Base-by-base conservation (phyloP, 1,140 invertebrate genomes). In the Rhopalosiphum padi region DNA sequence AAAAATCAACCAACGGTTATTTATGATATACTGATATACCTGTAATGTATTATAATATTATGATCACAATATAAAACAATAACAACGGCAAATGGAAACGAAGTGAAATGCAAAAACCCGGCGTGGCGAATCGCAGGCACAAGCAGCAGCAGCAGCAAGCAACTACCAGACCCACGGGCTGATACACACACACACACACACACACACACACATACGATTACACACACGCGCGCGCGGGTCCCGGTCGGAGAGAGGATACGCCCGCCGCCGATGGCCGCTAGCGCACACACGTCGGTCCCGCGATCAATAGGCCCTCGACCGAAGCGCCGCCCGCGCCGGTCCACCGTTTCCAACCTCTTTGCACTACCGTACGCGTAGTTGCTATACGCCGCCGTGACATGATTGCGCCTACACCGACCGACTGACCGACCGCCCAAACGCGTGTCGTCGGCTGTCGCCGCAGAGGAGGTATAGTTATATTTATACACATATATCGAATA, bases 281-380 rank as follows among this genome's bases (percentile, higher is more conserved):
- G 18, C 68, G 68, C 68, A 91, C 60, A 23, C 90, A 83, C 91
- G 77, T 55, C 77, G 53, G 88, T 41, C 23, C 51, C 53, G 53
- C 91, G 91, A 93, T 93, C 91, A 85, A 93, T 93, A 93, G 77
- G 48, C 35, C 48, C 60, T n/a, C 91, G 91, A 93, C 91, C 91
- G 91, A 18, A 55, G 91, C 91, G 91, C 91, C 77, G 6, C 48
- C 23, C 82, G 77, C 23, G 82, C 43, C 68, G 46, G 68, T 77
- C 90, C 35, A 8, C n/a, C n/a, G 68, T 93, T 86, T 93, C 91
- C 82, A 85, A 93, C 48, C 91, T 93, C 91, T 83, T 93, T 93
- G 60, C 60, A 77, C 18, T 35, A 35, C 43, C 41, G 37, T 25
- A 25, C 23, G 37, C 30, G n/a, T n/a, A 68, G 30, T 68, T 15